phyloP scores from a whole-genome alignment of 2,888 invertebrate species.

The Lysandra coridon region DNA sequence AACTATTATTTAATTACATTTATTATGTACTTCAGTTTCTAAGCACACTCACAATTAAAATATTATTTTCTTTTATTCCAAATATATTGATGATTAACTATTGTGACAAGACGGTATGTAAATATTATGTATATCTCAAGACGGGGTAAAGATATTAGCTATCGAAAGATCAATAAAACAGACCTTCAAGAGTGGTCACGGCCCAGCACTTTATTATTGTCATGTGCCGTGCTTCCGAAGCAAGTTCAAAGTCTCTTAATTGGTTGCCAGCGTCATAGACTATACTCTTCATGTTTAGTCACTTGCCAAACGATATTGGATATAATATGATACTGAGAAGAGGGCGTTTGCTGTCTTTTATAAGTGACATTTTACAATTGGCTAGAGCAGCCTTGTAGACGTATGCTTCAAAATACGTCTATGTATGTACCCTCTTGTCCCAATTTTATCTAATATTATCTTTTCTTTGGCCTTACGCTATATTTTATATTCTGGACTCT shows the following conservation, averaged over 20 bases:
- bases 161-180: too few species aligned
- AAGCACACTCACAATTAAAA: background rate
- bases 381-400: background rate
- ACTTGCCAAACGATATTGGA: too few species aligned
- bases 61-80: background rate
- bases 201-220: too few species aligned
- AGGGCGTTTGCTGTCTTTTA: too few species aligned
- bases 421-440: background rate
- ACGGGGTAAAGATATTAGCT: too few species aligned
- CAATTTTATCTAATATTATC: constrained; percentile 10
- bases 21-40: background rate
- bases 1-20: background rate
- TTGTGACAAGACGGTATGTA: background rate
- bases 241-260: too few species aligned
- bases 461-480: constrained; percentile 25
- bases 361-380: too few species aligned
- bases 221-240: too few species aligned
- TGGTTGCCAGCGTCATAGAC: too few species aligned
- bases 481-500: constrained; percentile 38
- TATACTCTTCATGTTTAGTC: too few species aligned
- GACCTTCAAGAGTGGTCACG: too few species aligned
- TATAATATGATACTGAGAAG: too few species aligned
- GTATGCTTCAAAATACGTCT: background rate
- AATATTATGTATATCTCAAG: background rate
- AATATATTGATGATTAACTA: background rate